phyloP scores from a whole-genome alignment of 2,888 invertebrate species.

The Disparrhopalites patrizii region DNA sequence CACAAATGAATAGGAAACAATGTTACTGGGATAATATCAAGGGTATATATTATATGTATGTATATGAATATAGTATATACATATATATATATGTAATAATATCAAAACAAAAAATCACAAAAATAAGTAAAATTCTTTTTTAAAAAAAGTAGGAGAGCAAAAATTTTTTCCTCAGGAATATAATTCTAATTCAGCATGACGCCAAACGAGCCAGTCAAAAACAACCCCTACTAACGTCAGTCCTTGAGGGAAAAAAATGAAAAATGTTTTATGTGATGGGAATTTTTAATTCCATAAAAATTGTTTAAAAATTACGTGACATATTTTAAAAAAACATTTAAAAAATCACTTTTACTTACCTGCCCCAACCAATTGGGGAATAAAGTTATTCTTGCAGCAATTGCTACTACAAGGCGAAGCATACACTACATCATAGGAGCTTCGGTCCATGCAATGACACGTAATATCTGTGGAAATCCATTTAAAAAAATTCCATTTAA shows the following conservation, averaged over 20 bases:
- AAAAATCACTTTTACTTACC: too few relatives aligned
- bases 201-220: conserved; percentile 15
- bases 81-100: neutral
- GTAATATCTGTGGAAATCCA: conserved; percentile 5
- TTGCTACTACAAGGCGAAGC: neutral
- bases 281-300: too few relatives aligned
- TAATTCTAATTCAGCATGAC: conserved; percentile 14
- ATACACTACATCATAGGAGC: neutral
- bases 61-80: neutral
- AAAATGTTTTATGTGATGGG: too few relatives aligned
- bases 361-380: conserved; percentile 17
- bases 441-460: conserved; percentile 2
- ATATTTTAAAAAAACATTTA: neutral
- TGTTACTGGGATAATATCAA: too few relatives aligned
- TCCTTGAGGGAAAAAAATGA: too few relatives aligned
- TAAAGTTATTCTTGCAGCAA: conserved; percentile 17
- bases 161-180: neutral
- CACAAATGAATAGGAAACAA: too few relatives aligned
- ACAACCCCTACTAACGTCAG: conserved; percentile 6
- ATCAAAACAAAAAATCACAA: neutral
- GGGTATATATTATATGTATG: neutral
- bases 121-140: neutral
- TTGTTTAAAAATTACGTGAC: neutral
- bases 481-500: too few relatives aligned
- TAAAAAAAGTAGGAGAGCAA: neutral